Evolutionary conservation across 2,888 invertebrate species (phyloP).

Genomic region (Muscina levida): DNA sequence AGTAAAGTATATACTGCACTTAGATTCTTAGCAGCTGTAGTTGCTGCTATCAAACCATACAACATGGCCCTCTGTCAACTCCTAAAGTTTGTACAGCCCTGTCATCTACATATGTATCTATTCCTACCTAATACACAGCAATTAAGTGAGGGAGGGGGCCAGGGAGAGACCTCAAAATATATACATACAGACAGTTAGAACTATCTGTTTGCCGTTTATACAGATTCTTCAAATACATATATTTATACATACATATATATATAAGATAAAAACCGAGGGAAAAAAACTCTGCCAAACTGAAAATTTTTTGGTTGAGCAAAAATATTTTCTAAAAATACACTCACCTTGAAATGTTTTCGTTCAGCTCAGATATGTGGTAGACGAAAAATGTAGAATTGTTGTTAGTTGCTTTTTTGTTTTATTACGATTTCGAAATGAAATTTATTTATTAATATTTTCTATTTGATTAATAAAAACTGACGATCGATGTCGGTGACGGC

Average conservation of each 20-base stretch:
- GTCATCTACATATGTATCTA: no score
- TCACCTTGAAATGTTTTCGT: constrained; percentile 80
- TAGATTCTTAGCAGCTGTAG: no score
- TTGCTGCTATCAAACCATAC: no score
- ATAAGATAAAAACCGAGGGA: constrained; percentile 1
- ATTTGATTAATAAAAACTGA: constrained; percentile 59
- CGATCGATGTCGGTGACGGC: constrained; percentile 59
- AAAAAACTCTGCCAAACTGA: constrained; percentile 36
- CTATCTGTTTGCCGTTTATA: constrained; percentile 18
- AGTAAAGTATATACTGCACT: no score
- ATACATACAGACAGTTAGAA: constrained; percentile 31
- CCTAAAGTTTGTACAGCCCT: no score
- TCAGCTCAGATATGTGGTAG: constrained; percentile 57
- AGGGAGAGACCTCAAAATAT: background rate
- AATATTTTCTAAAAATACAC: constrained; percentile 78
- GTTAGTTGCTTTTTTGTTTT: constrained; percentile 63
- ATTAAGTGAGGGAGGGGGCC: background rate
- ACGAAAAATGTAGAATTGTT: constrained; percentile 42
- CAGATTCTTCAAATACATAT: background rate
- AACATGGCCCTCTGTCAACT: no score
- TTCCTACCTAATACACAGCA: no score
- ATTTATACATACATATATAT: background rate
- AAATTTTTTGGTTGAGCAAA: constrained; percentile 60
- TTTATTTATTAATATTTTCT: constrained; percentile 45
- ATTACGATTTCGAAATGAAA: constrained; percentile 31